Evolutionary conservation across 2,113 vertebrate species (phyloP).

Genomic region (Actenoides hombroni): DNA sequence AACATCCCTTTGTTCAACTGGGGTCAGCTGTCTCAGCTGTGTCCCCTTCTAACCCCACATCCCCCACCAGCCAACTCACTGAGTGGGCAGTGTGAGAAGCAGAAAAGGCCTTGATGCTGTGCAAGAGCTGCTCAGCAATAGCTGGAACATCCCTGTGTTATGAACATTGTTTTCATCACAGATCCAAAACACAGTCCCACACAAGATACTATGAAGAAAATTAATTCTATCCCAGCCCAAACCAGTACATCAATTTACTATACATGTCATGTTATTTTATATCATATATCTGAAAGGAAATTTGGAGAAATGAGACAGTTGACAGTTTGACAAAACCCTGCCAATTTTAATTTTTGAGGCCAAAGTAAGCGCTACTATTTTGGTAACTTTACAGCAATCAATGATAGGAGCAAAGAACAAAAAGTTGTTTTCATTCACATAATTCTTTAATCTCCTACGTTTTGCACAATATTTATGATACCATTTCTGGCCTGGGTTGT

Average conservation of each 20-base stretch:
- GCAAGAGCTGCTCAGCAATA: neutral
- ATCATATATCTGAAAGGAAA: neutral
- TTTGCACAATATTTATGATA: neutral
- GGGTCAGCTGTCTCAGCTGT: neutral
- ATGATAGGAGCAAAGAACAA: neutral
- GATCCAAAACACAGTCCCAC: neutral
- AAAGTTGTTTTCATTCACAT: neutral
- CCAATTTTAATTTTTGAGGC: neutral
- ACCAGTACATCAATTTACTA: neutral
- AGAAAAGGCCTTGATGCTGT: neutral
- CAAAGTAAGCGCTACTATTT: neutral
- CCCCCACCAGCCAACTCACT: fast-evolving
- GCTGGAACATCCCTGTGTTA: neutral
- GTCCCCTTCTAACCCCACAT: neutral
- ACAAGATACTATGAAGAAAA: neutral
- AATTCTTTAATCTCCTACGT: neutral
- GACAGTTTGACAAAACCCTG: neutral
- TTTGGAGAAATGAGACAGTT: neutral
- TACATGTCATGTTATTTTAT: neutral
- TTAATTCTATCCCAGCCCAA: neutral
- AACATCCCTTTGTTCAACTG: neutral
- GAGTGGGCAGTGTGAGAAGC: neutral
- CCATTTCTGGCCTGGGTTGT: neutral
- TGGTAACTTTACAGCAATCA: neutral
- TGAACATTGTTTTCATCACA: neutral